Base-by-base conservation (phyloP, 1,140 invertebrate genomes). In the Achatina immaculata region DNA sequence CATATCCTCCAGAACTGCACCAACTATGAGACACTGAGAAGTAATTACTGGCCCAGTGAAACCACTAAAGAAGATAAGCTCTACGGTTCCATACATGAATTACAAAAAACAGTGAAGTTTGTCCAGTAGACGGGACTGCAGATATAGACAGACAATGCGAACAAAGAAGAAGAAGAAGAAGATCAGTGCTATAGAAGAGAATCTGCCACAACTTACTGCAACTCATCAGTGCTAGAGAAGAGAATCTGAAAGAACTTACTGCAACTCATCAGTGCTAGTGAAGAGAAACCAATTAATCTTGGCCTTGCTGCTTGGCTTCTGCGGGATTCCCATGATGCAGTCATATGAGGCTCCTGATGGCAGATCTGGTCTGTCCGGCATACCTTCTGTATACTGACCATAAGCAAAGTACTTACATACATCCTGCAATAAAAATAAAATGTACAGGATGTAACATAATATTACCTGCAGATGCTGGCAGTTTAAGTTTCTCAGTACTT, bases 361-460 rank as follows among this genome's bases (percentile, higher is more conserved):
- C 21, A 84, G 34, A 1, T 84, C 45, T n/a, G 88, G 88, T 62
- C 85, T 75, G 19, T 85, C 86, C 24, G 84, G 81, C 82, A 88
- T 85, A 11, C 83, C 84, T 62, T 83, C 58, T 38, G 88, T 87
- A 65, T 85, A 86, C 28, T 86, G 73, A 21, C 88, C 89, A 85
- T 83, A 88, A 11, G 88, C 88, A 87, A 90, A 89, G 51, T 84
- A 86, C 81, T 90, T 89, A 40, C 82, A 82, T 7, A 90, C 89
- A 79, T 89, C 86, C 88, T 90, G 69, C 3, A 80, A 82, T 66
- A 74, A 73, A 78, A 76, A 21, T n/a, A n/a, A n/a, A n/a, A n/a
- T n/a, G n/a, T n/a, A n/a, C n/a, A n/a, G n/a, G n/a, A n/a, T n/a
- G n/a, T n/a, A n/a, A n/a, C n/a, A n/a, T n/a, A n/a, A n/a, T n/a